A percentile compares a stretch with the other conserved stretches of the same genome.
Evolutionary conservation across 1,140 invertebrate genomes (phyloP).

Genomic region (Liolophura sinensis): DNA sequence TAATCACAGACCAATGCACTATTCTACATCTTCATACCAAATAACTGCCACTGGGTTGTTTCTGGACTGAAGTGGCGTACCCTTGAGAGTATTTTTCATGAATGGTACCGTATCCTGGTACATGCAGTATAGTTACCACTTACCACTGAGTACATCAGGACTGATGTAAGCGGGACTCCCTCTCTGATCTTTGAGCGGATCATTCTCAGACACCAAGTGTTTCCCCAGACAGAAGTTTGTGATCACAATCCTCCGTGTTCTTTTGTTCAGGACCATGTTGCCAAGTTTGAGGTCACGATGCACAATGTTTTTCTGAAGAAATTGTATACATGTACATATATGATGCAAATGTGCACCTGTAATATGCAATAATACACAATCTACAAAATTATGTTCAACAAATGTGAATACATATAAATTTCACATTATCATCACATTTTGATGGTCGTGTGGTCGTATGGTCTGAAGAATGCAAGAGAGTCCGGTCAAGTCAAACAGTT

Average conservation of each 20-base stretch:
- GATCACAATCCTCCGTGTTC: constrained; percentile 71
- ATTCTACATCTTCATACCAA: no score
- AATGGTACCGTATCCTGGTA: no score
- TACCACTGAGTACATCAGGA: constrained; percentile 79
- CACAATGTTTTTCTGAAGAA: constrained; percentile 75
- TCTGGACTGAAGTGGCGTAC: no score
- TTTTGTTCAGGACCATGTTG: constrained; percentile 77
- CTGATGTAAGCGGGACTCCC: constrained; percentile 85
- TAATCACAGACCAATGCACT: no score
- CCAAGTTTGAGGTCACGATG: constrained; percentile 82
- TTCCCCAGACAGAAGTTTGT: constrained; percentile 85
- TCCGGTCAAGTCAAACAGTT: no score
- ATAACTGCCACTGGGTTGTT: no score
- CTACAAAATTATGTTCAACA: not conserved
- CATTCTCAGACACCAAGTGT: constrained; percentile 74
- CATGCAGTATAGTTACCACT: constrained; percentile 52
- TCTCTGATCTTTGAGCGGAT: constrained; percentile 77
- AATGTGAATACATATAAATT: not conserved
- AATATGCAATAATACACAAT: not conserved
- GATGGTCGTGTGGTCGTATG: not conserved
- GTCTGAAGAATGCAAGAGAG: no score
- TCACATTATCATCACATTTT: not conserved
- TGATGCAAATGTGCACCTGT: not conserved
- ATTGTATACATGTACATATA: constrained; percentile 3
- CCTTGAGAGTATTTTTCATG: no score